These are phyloP conservation scores for Penaeus monodon DNA, from an alignment of 2,888 invertebrate genomes.

Conservation along the genomic window DNA sequence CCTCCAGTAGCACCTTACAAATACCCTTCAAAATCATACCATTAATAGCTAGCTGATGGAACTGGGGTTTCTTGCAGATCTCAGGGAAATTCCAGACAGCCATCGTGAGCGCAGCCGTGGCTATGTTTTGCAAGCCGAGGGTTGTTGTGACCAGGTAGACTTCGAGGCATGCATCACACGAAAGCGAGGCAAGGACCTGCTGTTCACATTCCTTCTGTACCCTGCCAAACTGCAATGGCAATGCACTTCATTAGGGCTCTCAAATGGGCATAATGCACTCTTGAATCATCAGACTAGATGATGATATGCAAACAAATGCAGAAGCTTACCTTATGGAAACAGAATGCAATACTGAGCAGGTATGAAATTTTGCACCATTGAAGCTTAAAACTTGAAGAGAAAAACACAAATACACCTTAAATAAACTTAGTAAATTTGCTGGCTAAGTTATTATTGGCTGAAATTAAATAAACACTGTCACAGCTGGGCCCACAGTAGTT, in stretches of 20 bases:
- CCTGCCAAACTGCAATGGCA: slow-evolving; percentile 29
- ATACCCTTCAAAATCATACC: slow-evolving; percentile 3
- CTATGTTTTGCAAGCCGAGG: slow-evolving; percentile 34
- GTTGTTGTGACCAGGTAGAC: slow-evolving; percentile 42
- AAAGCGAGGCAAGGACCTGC: slow-evolving; percentile 29
- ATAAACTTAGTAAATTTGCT: too few relatives aligned
- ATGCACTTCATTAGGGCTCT: background rate
- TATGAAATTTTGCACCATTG: too few relatives aligned
- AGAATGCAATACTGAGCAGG: too few relatives aligned
- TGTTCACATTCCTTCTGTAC: slow-evolving; percentile 47
- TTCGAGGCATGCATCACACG: slow-evolving; percentile 43
- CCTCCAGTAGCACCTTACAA: too few relatives aligned
- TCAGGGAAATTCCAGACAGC: slow-evolving; percentile 44
- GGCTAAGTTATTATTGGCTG: too few relatives aligned
- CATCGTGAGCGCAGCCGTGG: slow-evolving; percentile 40
- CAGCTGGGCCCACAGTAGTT: too few relatives aligned
- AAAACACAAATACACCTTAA: too few relatives aligned
- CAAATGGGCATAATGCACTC: background rate
- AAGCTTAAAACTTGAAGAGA: too few relatives aligned
- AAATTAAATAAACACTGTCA: too few relatives aligned
- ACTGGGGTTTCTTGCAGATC: slow-evolving; percentile 35
- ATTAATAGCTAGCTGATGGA: slow-evolving; percentile 28
- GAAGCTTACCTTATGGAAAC: too few relatives aligned
- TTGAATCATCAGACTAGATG: too few relatives aligned
- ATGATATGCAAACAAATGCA: too few relatives aligned